Evolutionary conservation across 1,140 invertebrate genomes (phyloP), one percentile per base, ranked within the genome.

Genomic region (Cydia strobilella): DNA sequence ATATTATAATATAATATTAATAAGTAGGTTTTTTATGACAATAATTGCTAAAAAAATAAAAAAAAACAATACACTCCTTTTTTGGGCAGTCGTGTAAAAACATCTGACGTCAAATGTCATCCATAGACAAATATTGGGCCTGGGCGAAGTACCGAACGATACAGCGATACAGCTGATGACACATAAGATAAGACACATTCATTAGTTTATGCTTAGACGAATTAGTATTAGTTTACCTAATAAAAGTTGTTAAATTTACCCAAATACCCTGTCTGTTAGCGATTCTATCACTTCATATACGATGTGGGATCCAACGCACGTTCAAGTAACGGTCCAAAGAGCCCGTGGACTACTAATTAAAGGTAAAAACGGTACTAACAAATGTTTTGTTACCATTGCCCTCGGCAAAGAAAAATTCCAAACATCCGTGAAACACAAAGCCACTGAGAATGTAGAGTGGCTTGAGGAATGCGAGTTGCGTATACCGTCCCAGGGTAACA

Each of bases 361-460:
- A 94, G 97, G 97, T 81, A 97, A 97, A 94, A 96, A 97, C 93
- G 97, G 97, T 84, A 98, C 97, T 82, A 98, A 98, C 94, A 98
- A 99, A 94, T 98, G 97, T 85, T 99, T 98, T 94, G 98, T 98
- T 84, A 98, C 97, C 73, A 99, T 99, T 86, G 96, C 95, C 35
- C 94, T 99, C 80, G 98, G 97, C 25, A 99, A 99, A 94, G 98
- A 98, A 88, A 99, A 98, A 94, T 99, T 97, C 92, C 97, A 98
- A 93, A 99, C 98, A 63, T 98, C 98, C 66, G 96, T 98, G 75
- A 98, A 98, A 93, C 97, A 98, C 90, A 98, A 98, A 93, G 95
- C 96, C 18, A 91, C 94, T 71, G 94, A 95, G 78, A 95, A 96
- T 86, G 96, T 97, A 20, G 97, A 98, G 92, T 99, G 98, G 98